phyloP scores from a whole-genome alignment of 2,888 invertebrate genomes.

The Lepidocyrtinus sp. region DNA sequence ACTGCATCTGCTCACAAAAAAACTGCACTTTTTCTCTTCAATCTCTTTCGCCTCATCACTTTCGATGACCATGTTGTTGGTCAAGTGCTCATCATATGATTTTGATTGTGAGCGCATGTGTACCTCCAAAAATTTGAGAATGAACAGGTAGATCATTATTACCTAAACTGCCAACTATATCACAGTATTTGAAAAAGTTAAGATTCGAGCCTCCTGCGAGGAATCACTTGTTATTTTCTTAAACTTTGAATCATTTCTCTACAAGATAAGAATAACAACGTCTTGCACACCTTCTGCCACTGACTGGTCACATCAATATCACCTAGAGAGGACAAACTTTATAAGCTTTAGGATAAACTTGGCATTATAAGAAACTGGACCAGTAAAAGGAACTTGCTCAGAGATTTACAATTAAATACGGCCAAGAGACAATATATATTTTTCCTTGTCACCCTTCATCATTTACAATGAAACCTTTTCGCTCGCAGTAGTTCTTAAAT shows the following conservation, averaged over 20 bases:
- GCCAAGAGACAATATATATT: constrained; percentile 1
- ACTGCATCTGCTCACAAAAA: neutral
- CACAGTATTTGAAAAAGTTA: neutral
- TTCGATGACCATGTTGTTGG: constrained; percentile 4
- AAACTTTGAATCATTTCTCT: neutral
- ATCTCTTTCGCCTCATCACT: constrained; percentile 1
- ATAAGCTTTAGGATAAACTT: too few relatives aligned
- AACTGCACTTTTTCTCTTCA: neutral
- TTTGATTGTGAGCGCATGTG: constrained; percentile 4
- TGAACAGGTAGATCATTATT: neutral
- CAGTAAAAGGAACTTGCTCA: neutral
- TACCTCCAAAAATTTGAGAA: constrained; percentile 10
- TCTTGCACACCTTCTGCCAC: constrained; percentile 54
- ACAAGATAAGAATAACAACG: constrained; percentile 49
- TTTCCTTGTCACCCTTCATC: constrained; percentile 12
- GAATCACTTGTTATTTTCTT: constrained; percentile 11
- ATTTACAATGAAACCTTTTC: neutral
- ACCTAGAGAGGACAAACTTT: neutral
- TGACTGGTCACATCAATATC: constrained; percentile 34
- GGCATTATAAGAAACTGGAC: constrained; percentile 18
- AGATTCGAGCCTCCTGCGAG: constrained; percentile 1
- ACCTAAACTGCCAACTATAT: constrained; percentile 9
- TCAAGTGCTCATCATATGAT: constrained; percentile 23
- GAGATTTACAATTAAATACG: constrained; percentile 11
- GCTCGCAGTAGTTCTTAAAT: neutral